Percentiles rank a stretch among this genome's conserved stretches.
Conservation (phyloP, 2,888 invertebrate genomes). For the Apeira syringaria region DNA sequence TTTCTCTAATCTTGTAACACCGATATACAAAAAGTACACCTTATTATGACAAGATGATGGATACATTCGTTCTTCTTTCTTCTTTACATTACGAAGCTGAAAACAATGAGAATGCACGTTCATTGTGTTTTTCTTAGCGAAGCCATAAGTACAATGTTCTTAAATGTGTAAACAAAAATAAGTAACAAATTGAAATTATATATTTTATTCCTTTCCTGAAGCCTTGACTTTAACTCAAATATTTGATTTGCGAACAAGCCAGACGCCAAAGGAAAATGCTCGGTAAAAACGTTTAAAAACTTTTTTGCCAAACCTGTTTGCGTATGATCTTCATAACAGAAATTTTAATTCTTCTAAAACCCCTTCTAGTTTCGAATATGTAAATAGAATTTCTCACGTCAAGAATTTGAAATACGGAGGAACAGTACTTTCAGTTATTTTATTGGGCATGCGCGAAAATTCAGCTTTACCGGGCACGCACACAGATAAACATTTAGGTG, state of each 20-base stretch:
- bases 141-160: no score
- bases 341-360: constrained; percentile 1
- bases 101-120: no score
- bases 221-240: constrained; percentile 6
- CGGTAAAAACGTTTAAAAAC: background rate
- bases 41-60: no score
- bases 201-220: background rate
- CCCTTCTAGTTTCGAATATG: background rate
- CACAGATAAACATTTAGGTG: constrained; percentile 54
- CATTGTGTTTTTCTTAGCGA: no score
- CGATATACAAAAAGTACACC: no score
- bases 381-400: constrained; percentile 24
- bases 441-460: constrained; percentile 55
- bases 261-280: constrained; percentile 2
- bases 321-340: background rate
- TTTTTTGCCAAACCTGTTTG: background rate
- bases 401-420: constrained; percentile 61
- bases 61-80: no score
- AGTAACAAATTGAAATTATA: background rate
- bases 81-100: no score
- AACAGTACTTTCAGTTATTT: constrained; percentile 54
- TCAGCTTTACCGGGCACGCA: constrained; percentile 50
- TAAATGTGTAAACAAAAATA: background rate
- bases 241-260: constrained; percentile 7
- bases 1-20: no score